Conservation (phyloP, 2,888 invertebrate species). For the Ochropleura leucogaster region DNA sequence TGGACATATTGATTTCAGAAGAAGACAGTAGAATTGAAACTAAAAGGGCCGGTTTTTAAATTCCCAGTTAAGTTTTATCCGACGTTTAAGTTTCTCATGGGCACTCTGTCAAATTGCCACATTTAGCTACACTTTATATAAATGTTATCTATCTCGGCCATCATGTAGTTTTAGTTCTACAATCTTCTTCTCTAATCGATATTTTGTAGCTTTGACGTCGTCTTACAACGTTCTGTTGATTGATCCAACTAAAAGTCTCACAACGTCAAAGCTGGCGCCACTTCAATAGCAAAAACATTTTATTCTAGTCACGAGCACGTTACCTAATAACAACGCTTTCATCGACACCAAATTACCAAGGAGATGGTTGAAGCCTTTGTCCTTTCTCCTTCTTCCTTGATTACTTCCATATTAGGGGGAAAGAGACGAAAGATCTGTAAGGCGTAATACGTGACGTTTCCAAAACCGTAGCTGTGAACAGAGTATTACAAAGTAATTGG, state of each 20-base stretch:
- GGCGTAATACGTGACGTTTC: slow-evolving; percentile 30
- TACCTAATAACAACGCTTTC: slow-evolving; percentile 26
- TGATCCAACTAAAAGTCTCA: not conserved
- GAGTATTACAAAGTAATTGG: slow-evolving; percentile 51
- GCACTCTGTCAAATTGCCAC: no score
- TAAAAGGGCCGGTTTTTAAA: no score
- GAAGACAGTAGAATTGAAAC: not conserved
- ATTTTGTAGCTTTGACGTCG: no score
- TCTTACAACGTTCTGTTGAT: no score
- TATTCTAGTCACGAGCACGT: slow-evolving; percentile 38
- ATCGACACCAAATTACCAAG: slow-evolving; percentile 38
- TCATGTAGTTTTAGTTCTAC: no score
- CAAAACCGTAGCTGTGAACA: slow-evolving; percentile 24
- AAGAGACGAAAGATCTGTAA: slow-evolving; percentile 3
- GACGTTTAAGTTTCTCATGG: no score
- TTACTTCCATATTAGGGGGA: not conserved
- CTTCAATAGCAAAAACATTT: not conserved
- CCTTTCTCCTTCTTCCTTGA: slow-evolving; percentile 4
- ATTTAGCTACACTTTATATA: no score
- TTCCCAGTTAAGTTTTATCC: no score
- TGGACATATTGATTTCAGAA: not conserved
- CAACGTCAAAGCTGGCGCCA: not conserved
- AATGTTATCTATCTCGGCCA: no score
- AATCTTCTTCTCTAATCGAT: no score
- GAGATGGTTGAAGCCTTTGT: not conserved